Base-by-base conservation (phyloP, 2,113 vertebrate species). In the Chelonoidis abingdonii region DNA sequence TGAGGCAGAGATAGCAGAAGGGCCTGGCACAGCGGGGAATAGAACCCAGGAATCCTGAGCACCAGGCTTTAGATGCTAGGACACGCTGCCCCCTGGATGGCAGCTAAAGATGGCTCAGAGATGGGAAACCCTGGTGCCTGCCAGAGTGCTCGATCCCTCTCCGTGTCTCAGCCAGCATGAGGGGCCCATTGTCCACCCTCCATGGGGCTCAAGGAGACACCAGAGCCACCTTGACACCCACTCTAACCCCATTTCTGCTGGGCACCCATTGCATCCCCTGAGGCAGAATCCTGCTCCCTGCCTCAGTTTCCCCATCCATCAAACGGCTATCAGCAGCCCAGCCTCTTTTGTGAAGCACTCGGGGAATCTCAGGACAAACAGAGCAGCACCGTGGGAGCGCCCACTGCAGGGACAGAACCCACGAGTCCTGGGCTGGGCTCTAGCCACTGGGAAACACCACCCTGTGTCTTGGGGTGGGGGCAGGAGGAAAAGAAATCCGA, bases 161-260 rank as follows among this genome's bases (percentile, higher is more conserved):
- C 16, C 35, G 2, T 19, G 31, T 69, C 16, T 69, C 62, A n/a
- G 16, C 62, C 62, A 65, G 62, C 5, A 14, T 65, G 62, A 65
- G 62, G 31, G 62, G 31, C 31, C 62, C 31, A n/a, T n/a, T 65
- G 62, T 16, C 62, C 31, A 13, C 31, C 31, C 16, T 35, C 31
- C 16, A 1, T 35, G 31, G 7, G 7, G 31, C 31, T 35, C 13
- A 6, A 35, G 31, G 62, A 8, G 62, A 8, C 1, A 1, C 31
- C 7, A 8, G 31, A 31, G 31, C 14, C 62, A 65, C 4, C 31
- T 35, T 3, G 25, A 57, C 56, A 27, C 56, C 56, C 56, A 57
- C 10, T 10, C 56, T 56, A 56, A 24, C 54, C 24, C 54, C 4
- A 25, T 24, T 10, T 56, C 4, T 57, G 24, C 56, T 57, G 56